Percentiles rank a stretch among this genome's conserved stretches.
phyloP scores from a whole-genome alignment of 2,113 vertebrate genomes.

The Nibea coibor region DNA sequence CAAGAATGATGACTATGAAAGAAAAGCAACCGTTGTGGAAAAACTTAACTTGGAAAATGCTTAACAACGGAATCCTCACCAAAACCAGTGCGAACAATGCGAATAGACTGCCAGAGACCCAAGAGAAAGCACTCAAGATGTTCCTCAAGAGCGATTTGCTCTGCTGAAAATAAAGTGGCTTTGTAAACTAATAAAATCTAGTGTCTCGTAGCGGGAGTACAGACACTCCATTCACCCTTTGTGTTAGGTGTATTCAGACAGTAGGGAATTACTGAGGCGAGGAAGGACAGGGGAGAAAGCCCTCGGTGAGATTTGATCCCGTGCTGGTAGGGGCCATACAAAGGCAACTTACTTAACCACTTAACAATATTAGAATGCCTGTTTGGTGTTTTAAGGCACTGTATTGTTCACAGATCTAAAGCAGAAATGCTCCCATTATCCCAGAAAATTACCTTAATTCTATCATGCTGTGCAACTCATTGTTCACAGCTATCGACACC shows the following conservation, averaged over 20 bases:
- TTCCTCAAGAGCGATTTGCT: slow-evolving; percentile 15
- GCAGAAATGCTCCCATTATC: slow-evolving; percentile 28
- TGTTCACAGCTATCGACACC: slow-evolving; percentile 19
- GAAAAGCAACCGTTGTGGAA: slow-evolving; percentile 46
- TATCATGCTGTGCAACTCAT: neutral
- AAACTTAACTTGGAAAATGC: slow-evolving; percentile 47
- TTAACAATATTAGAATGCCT: slow-evolving; percentile 24
- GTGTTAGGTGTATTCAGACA: slow-evolving; percentile 49
- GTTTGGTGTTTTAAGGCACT: slow-evolving; percentile 36
- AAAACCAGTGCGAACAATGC: slow-evolving; percentile 39
- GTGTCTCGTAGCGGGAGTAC: slow-evolving; percentile 36
- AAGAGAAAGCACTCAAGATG: slow-evolving; percentile 19
- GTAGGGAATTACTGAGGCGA: slow-evolving; percentile 31
- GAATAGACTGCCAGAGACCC: slow-evolving; percentile 3
- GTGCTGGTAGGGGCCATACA: slow-evolving; percentile 26
- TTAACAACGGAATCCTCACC: slow-evolving; percentile 34
- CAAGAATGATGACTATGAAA: slow-evolving; percentile 57
- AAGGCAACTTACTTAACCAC: slow-evolving; percentile 39
- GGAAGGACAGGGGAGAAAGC: slow-evolving; percentile 31
- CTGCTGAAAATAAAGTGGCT: slow-evolving; percentile 42
- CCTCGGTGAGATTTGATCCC: slow-evolving; percentile 39
- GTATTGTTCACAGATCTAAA: slow-evolving; percentile 29
- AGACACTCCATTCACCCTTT: slow-evolving; percentile 53
- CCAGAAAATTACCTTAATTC: slow-evolving; percentile 27
- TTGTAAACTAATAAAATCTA: slow-evolving; percentile 53